These are phyloP conservation scores for Colletes gigas DNA, from an alignment of 1,140 invertebrate species.

Conservation along the genomic window DNA sequence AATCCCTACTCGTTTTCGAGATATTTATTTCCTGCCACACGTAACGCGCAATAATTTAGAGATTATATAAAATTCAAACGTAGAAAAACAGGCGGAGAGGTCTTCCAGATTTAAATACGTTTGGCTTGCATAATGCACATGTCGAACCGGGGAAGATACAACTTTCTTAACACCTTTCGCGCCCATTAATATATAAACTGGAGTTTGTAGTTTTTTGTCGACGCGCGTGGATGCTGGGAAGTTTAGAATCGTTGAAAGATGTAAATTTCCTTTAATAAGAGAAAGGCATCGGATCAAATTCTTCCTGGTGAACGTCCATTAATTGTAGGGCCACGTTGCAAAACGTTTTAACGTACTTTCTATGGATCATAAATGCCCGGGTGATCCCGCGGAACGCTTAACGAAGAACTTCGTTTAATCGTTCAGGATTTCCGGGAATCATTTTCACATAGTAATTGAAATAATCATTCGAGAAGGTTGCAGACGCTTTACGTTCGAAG, in stretches of 20 bases:
- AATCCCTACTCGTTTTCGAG: no score
- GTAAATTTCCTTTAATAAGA: not conserved
- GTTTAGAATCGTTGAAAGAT: not conserved
- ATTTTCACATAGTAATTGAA: not conserved
- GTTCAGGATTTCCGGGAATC: not conserved
- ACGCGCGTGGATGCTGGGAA: no score
- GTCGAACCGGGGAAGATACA: not conserved
- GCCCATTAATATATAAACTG: not conserved
- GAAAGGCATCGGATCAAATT: conserved; percentile 23
- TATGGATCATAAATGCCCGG: not conserved
- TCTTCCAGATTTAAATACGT: not conserved
- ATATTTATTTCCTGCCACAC: no score
- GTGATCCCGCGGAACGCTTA: not conserved
- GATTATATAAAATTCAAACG: no score
- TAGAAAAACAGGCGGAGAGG: no score
- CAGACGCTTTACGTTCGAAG: no score
- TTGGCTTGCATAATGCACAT: not conserved
- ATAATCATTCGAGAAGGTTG: no score
- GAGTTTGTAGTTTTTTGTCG: not conserved
- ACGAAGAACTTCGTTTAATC: not conserved
- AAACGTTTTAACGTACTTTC: not conserved
- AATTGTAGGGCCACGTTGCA: not conserved
- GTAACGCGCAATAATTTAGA: no score
- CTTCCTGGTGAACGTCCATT: conserved; percentile 41
- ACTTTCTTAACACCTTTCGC: conserved; percentile 11